Evolutionary conservation across 2,888 invertebrate species (phyloP).

Genomic region (Drosophila barbarae): DNA sequence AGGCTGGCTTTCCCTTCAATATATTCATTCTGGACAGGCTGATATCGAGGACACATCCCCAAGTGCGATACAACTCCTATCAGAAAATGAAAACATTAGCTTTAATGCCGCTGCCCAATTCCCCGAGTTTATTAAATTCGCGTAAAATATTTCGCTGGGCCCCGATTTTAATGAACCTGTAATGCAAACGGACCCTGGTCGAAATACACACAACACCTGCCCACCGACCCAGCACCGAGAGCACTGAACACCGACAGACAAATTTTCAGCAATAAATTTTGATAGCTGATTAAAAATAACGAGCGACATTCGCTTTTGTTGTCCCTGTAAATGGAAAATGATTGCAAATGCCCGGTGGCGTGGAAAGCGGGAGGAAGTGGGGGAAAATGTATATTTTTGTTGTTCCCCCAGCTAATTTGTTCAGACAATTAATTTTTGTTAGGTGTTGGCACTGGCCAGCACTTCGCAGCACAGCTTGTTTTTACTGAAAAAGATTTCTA

Average conservation of each 20-base stretch:
- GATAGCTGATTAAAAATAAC: constrained; percentile 72
- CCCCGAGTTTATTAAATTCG: constrained; percentile 44
- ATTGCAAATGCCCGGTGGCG: constrained; percentile 40
- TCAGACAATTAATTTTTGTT: constrained; percentile 67
- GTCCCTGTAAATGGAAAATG: constrained; percentile 49
- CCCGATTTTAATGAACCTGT: constrained; percentile 32
- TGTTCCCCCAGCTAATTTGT: constrained; percentile 62
- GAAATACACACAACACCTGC: constrained; percentile 26
- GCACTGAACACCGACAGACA: constrained; percentile 37
- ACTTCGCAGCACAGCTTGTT: constrained; percentile 6
- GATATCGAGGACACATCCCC: constrained; percentile 18
- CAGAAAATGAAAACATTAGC: constrained; percentile 49
- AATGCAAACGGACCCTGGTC: constrained; percentile 10
- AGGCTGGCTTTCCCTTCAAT: constrained; percentile 9
- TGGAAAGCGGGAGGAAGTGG: constrained; percentile 4
- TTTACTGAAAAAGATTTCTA: constrained; percentile 10
- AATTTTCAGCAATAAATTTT: constrained; percentile 70
- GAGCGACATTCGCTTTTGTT: constrained; percentile 64
- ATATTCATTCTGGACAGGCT: constrained; percentile 9
- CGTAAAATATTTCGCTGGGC: constrained; percentile 35
- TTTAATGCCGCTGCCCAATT: constrained; percentile 54
- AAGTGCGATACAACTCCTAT: constrained; percentile 10
- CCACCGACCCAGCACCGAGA: constrained; percentile 20
- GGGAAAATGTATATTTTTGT: constrained; percentile 21
- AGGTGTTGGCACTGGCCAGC: constrained; percentile 33